Conservation (phyloP, 2,888 invertebrate species). For the Aphrophora alni region DNA sequence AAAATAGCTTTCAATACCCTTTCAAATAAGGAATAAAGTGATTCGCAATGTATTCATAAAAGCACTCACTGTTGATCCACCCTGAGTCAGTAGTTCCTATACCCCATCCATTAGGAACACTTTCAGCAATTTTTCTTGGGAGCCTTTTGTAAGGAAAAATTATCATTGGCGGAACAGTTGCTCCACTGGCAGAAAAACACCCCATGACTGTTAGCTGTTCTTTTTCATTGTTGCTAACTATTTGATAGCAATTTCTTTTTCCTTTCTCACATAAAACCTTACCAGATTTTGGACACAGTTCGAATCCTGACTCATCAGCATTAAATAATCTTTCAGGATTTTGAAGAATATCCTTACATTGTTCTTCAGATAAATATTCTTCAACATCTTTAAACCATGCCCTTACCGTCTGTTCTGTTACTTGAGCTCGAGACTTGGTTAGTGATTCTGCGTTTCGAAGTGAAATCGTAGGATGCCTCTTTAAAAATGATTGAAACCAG, state of each 20-base stretch:
- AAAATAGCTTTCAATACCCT: neutral
- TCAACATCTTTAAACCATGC: constrained; percentile 10
- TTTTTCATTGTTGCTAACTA: constrained; percentile 21
- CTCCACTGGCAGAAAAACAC: neutral
- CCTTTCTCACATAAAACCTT: constrained; percentile 15
- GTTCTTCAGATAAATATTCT: neutral
- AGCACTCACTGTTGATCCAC: constrained; percentile 17
- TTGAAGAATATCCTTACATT: neutral
- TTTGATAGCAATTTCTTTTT: constrained; percentile 4
- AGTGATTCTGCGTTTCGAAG: constrained; percentile 7
- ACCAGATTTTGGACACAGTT: constrained; percentile 4
- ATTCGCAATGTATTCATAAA: constrained; percentile 22
- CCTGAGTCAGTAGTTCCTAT: neutral
- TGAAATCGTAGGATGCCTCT: constrained; percentile 12
- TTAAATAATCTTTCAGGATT: constrained; percentile 12
- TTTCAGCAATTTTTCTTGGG: neutral
- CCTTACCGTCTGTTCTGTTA: neutral
- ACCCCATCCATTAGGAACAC: constrained; percentile 19
- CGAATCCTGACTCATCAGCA: neutral
- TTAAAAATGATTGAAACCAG: constrained; percentile 23
- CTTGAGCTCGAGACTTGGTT: constrained; percentile 12
- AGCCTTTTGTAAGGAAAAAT: constrained; percentile 23
- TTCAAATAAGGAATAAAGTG: constrained; percentile 10
- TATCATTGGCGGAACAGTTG: neutral
- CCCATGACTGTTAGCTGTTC: constrained; percentile 11